Evolutionary conservation across 2,888 invertebrate species (phyloP).

Genomic region (Luperina testacea): DNA sequence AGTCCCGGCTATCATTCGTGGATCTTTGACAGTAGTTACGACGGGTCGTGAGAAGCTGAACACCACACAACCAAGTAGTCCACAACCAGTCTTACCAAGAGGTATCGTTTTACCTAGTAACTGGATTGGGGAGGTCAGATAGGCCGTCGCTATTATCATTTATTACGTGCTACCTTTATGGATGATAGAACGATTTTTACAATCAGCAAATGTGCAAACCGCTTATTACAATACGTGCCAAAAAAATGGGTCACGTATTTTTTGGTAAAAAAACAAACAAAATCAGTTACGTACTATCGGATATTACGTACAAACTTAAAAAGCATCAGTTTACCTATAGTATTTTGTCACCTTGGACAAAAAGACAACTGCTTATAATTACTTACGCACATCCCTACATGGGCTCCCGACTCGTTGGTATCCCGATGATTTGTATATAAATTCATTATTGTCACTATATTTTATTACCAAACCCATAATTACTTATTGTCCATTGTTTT

Average conservation of each 20-base stretch:
- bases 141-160: too few relatives aligned
- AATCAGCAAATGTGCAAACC: neutral
- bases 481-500: conserved; percentile 73
- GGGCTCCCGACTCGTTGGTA: conserved; percentile 75
- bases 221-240: neutral
- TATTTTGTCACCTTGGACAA: conserved; percentile 75
- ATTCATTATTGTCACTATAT: conserved; percentile 74
- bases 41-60: too few relatives aligned
- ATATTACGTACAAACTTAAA: conserved; percentile 50
- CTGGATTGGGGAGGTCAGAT: too few relatives aligned
- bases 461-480: conserved; percentile 74
- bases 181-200: neutral
- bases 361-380: conserved; percentile 78
- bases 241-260: neutral
- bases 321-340: conserved; percentile 56
- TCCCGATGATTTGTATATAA: conserved; percentile 82
- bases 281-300: conserved; percentile 54
- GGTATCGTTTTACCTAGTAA: neutral
- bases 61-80: too few relatives aligned
- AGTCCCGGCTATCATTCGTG: neutral
- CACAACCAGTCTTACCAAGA: neutral
- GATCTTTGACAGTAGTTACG: too few relatives aligned
- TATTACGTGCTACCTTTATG: neutral
- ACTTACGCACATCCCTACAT: conserved; percentile 74
- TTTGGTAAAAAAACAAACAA: neutral